Percentiles rank a stretch among this genome's conserved stretches.
Conservation (phyloP, 2,797 vertebrate species). For the Chaunax sp. region DNA sequence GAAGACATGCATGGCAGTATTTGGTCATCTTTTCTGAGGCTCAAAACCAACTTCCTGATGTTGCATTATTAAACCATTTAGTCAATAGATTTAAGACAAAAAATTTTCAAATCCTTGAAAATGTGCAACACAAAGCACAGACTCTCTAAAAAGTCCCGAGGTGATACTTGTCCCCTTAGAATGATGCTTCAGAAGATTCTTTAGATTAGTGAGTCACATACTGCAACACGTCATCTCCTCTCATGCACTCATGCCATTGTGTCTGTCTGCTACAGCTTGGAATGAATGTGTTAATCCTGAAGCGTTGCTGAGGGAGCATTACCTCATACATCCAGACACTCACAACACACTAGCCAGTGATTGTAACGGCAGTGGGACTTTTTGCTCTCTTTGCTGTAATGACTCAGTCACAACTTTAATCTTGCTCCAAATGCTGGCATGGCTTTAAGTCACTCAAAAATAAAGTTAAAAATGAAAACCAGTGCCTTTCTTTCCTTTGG, state of each 20-base stretch:
- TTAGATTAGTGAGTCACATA: too few species aligned
- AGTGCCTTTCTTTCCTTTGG: not conserved
- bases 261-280: constrained; percentile 8
- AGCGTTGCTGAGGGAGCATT: constrained; percentile 21
- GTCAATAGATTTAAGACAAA: too few species aligned
- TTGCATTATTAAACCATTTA: not conserved
- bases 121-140: not conserved
- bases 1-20: constrained; percentile 7
- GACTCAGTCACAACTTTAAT: constrained; percentile 12
- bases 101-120: too few species aligned
- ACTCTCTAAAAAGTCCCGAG: not conserved
- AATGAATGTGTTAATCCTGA: constrained; percentile 42
- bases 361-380: constrained; percentile 7
- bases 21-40: constrained; percentile 10
- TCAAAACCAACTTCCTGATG: not conserved
- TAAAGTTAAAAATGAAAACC: not conserved
- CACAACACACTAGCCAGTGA: not conserved
- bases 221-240: too few species aligned
- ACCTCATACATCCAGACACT: constrained; percentile 20
- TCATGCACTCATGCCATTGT: constrained; percentile 2
- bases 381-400: not conserved
- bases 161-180: not conserved
- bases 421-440: not conserved
- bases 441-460: not conserved
- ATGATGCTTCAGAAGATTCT: too few species aligned